These are phyloP conservation scores for Eublepharis macularius DNA, from an alignment of 2,113 vertebrate species.

Conservation along the genomic window DNA sequence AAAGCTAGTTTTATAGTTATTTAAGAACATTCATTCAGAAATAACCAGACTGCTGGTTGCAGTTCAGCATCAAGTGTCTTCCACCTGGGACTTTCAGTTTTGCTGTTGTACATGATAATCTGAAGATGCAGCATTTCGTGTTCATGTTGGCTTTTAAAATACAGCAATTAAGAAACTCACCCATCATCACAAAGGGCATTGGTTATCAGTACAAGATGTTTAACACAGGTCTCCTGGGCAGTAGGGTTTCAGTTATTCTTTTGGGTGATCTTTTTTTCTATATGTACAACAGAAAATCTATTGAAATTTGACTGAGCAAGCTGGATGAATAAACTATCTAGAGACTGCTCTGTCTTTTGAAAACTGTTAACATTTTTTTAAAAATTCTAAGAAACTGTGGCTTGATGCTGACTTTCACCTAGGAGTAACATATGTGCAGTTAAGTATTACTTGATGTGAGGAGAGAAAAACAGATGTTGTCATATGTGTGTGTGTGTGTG, in stretches of 20 bases:
- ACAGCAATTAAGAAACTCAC: neutral
- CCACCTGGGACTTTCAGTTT: neutral
- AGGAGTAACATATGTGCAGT: conserved; percentile 37
- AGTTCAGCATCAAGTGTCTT: neutral
- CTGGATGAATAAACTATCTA: neutral
- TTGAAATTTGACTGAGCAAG: neutral
- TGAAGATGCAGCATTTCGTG: neutral
- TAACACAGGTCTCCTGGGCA: neutral
- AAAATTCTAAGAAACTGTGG: neutral
- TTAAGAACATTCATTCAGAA: neutral
- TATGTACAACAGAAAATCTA: neutral
- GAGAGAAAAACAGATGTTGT: conserved; percentile 19
- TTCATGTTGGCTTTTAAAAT: neutral
- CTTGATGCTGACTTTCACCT: conserved; percentile 13
- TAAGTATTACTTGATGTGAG: conserved; percentile 30
- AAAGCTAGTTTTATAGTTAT: neutral
- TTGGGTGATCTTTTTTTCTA: neutral
- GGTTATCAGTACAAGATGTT: neutral
- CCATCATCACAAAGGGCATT: neutral
- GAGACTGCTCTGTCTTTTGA: neutral
- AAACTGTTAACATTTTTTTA: too few species aligned
- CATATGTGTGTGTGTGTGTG: conserved; percentile 21
- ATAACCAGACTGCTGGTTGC: neutral
- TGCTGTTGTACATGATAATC: neutral
- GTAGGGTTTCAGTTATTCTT: neutral